Base-by-base conservation (phyloP, 2,888 invertebrate genomes). In the Eulithis testata region DNA sequence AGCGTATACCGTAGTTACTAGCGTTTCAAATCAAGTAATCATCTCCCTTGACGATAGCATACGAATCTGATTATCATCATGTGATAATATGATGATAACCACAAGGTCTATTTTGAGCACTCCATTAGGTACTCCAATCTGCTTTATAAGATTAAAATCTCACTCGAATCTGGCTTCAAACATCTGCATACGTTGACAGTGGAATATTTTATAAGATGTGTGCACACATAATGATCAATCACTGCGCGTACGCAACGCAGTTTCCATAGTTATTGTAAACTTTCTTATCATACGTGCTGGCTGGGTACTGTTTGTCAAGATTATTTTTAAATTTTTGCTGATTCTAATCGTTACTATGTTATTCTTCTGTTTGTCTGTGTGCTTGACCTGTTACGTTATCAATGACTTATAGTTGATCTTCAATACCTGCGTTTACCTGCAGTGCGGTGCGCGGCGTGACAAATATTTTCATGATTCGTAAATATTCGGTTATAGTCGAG, bases 121-220 rank as follows among this genome's bases (percentile, higher is more conserved):
- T 47, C 44, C 44, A 45, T 6, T 47, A 47, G 12, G 12, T 14
- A 47, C 14, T 47, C 47, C 12, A 49, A 21, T 49, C 21, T 49
- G 49, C 49, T 49, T 47, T 21, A 2, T 11, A 49, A 49, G 21
- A 21, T 49, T 14, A 47, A 12, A 47, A 14, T 47, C 12, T 21
- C 49, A 6, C 21, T 14, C 11, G 51, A 62, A 57, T 63, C 52
- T 57, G 52, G 52, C 57, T 57, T 40, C 11, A 56, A 21, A 31
- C 51, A 36, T 21, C 11, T 56, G n/a, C 47, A 27, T 21, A 21
- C 40, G 56, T 62, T 67, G 65, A 65, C 74, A 70, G 63, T 69
- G 71, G 73, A 75, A 73, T 72, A 73, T 76, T 21, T 76, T 73
- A 68, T 69, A 63, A 63, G 61, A 43, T 47, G 14, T 47, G n/a